Evolutionary conservation across 2,113 vertebrate genomes (phyloP).

Genomic region (human): GRCh38 chr1:39772501-39773000

Average conservation of each 20-base stretch:
- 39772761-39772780: background rate
- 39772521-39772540: background rate
- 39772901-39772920: background rate
- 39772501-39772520: background rate
- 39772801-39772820: background rate
- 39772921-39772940: background rate
- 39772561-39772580: background rate
- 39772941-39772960: no score
- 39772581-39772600: background rate
- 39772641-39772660: background rate
- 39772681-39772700: no score
- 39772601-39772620: background rate
- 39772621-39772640: background rate
- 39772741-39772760: background rate
- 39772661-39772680: accelerated
- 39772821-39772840: accelerated
- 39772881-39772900: background rate
- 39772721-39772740: background rate
- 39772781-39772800: background rate
- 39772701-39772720: background rate
- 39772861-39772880: background rate
- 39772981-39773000: no score
- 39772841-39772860: no score
- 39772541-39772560: background rate
- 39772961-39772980: no score